Conservation (phyloP, 2,113 vertebrate genomes). For the Prietella phreatophila region DNA sequence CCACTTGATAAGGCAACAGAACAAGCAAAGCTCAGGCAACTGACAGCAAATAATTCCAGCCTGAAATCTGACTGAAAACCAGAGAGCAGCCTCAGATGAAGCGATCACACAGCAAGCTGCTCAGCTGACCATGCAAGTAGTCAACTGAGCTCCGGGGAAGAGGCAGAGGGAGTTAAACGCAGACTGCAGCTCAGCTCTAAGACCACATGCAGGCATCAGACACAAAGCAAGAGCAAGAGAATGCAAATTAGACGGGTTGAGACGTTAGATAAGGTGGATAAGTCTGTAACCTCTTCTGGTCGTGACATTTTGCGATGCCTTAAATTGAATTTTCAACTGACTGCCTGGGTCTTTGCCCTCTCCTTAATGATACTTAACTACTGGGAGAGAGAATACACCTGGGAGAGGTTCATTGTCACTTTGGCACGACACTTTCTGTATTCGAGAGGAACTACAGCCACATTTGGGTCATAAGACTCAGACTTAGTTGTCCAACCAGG, state of each 20-base stretch:
- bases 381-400: not conserved
- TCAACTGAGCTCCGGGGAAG: conserved; percentile 9
- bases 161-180: not conserved
- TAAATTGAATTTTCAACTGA: not conserved
- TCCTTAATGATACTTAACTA: not conserved
- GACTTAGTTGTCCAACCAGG: not conserved
- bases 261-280: not conserved
- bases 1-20: not conserved
- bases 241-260: not conserved
- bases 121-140: conserved; percentile 13
- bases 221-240: not conserved
- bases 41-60: not conserved
- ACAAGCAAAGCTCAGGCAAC: not conserved
- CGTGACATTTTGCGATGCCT: not conserved
- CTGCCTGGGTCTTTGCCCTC: not conserved
- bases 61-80: not conserved
- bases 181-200: conserved; percentile 3
- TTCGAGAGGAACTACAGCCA: not conserved
- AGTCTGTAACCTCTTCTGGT: not conserved
- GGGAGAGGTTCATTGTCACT: not conserved
- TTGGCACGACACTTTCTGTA: not conserved
- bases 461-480: not conserved
- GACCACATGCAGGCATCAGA: not conserved
- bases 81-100: not conserved
- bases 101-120: conserved; percentile 9